These are phyloP conservation scores for Otus scops DNA, from an alignment of 2,797 vertebrate species.

Conservation along the genomic window DNA sequence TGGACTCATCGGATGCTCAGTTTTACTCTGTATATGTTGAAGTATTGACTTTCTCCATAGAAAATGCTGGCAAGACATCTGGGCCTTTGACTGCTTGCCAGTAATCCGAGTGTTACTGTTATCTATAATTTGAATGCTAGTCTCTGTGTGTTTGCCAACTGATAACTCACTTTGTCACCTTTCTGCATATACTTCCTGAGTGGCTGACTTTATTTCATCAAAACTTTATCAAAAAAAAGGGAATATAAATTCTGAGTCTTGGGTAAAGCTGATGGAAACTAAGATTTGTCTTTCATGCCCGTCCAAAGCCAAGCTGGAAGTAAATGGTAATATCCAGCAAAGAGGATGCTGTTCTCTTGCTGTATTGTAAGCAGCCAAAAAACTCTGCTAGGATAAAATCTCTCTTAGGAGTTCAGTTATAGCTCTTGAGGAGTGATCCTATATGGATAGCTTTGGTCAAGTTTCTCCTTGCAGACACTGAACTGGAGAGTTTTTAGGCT, in stretches of 20 bases:
- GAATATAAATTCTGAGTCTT: background rate
- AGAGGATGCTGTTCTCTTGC: background rate
- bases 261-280: background rate
- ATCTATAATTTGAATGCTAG: slow-evolving; percentile 16
- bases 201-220: background rate
- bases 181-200: background rate
- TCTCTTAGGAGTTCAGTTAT: background rate
- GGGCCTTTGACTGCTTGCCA: slow-evolving; percentile 15
- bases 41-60: background rate
- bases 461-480: background rate
- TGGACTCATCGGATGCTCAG: background rate
- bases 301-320: background rate
- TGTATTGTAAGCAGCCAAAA: background rate
- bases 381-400: background rate
- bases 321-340: background rate
- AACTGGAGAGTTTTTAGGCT: background rate
- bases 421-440: background rate
- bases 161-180: background rate
- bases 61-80: slow-evolving; percentile 14
- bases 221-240: background rate
- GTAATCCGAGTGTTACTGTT: background rate
- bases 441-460: background rate
- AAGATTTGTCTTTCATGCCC: slow-evolving; percentile 1
- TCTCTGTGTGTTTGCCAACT: background rate
- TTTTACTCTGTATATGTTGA: background rate